Evolutionary conservation across 2,888 invertebrate genomes (phyloP).

Genomic region (Hyposoter dolosus): DNA sequence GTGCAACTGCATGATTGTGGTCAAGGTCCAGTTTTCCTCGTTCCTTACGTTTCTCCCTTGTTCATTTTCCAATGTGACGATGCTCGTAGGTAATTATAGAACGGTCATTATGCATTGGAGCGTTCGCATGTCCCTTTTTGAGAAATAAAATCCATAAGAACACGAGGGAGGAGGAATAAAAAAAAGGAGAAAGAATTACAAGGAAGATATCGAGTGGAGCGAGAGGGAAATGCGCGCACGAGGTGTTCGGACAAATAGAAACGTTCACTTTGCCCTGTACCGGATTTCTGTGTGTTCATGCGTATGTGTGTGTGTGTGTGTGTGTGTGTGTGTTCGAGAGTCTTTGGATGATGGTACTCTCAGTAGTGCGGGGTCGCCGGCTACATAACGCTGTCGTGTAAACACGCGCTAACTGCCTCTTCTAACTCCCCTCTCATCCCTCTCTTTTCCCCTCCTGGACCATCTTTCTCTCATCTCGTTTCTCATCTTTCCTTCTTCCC

Average conservation of each 20-base stretch:
- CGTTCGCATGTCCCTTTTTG: constrained; percentile 60
- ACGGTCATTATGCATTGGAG: constrained; percentile 74
- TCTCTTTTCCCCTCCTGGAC: constrained; percentile 63
- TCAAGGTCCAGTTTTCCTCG: background rate
- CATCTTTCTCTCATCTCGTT: constrained; percentile 28
- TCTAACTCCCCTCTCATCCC: constrained; percentile 71
- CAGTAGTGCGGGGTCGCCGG: constrained; percentile 80
- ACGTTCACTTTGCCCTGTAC: constrained; percentile 77
- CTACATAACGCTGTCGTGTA: constrained; percentile 84
- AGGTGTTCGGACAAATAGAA: constrained; percentile 83
- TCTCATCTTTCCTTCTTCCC: constrained; percentile 46
- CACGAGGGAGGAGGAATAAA: constrained; percentile 42
- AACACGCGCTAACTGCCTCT: constrained; percentile 84
- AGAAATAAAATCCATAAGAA: background rate
- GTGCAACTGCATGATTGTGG: background rate
- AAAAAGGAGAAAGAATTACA: constrained; percentile 5
- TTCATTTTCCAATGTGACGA: constrained; percentile 36
- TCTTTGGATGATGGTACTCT: constrained; percentile 50
- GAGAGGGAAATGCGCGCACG: constrained; percentile 60
- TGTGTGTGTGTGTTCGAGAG: background rate
- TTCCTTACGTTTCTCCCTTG: constrained; percentile 64
- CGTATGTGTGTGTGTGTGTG: background rate
- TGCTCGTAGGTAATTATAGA: constrained; percentile 1
- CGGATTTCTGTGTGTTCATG: constrained; percentile 63
- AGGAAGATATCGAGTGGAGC: constrained; percentile 57